Percentiles rank a stretch among this genome's conserved stretches.
Evolutionary conservation across 2,888 invertebrate genomes (phyloP).

Genomic region (Tipula confusa): DNA sequence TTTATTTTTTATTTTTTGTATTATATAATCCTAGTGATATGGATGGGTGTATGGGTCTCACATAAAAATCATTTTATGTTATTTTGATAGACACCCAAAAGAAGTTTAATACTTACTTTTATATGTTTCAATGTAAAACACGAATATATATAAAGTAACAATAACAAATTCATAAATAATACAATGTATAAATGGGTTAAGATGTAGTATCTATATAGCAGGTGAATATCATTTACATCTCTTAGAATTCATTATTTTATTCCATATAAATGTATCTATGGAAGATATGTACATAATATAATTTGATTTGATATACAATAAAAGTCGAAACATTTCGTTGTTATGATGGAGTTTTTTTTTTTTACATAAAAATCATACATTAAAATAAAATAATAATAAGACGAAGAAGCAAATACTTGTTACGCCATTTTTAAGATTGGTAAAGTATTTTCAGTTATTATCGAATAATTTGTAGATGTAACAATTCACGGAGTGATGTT

Average conservation of each 20-base stretch:
- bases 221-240: conserved; percentile 12
- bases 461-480: not conserved
- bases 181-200: not conserved
- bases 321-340: not conserved
- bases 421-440: not conserved
- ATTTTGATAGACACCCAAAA: not conserved
- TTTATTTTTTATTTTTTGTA: no score
- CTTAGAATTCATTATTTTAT: not conserved
- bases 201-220: not conserved
- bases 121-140: not conserved
- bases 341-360: not conserved
- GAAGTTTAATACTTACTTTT: not conserved
- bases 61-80: not conserved
- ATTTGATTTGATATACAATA: not conserved
- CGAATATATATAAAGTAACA: not conserved
- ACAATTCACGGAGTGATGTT: not conserved
- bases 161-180: not conserved
- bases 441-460: not conserved
- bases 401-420: not conserved
- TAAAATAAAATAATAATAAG: no score
- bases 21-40: not conserved
- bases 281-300: not conserved
- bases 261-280: not conserved
- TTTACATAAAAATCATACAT: no score
- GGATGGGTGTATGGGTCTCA: not conserved